A percentile compares a stretch with the other conserved stretches of the same genome.
These are phyloP conservation scores for Drosophila guanche DNA, from an alignment of 1,140 invertebrate genomes.

Conservation along the genomic window DNA sequence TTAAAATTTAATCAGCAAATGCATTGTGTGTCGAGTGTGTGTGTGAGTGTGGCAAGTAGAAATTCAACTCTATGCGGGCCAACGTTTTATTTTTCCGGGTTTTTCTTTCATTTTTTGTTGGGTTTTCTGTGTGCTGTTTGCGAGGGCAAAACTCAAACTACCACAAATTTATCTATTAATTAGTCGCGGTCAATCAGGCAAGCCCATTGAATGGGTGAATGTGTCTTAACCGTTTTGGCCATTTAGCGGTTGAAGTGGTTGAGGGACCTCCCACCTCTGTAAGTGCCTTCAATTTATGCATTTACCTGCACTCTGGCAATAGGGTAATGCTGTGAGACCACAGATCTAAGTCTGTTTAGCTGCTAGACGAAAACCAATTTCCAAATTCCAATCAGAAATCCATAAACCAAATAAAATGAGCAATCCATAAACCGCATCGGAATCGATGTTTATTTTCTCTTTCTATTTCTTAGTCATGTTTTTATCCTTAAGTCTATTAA, in stretches of 20 bases:
- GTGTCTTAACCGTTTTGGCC: constrained; percentile 16
- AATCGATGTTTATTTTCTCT: constrained; percentile 3
- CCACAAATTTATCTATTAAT: constrained; percentile 49
- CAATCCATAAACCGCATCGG: constrained; percentile 32
- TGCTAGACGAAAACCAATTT: constrained; percentile 14
- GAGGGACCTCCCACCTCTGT: neutral
- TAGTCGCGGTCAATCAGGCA: constrained; percentile 50
- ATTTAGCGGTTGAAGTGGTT: constrained; percentile 40
- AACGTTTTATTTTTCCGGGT: neutral
- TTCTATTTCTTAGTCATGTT: constrained; percentile 7
- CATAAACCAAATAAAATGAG: constrained; percentile 23
- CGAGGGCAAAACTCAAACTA: constrained; percentile 26
- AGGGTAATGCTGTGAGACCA: neutral
- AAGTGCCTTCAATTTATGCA: constrained; percentile 7
- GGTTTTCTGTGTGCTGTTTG: neutral
- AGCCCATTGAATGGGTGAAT: constrained; percentile 28
- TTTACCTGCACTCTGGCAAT: neutral
- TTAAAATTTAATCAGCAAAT: constrained; percentile 49
- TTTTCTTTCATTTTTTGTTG: constrained; percentile 7
- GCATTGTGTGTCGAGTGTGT: constrained; percentile 6
- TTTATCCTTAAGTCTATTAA: too few species aligned
- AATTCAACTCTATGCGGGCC: constrained; percentile 52
- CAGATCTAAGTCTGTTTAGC: neutral
- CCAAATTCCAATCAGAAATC: constrained; percentile 6
- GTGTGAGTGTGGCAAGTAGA: constrained; percentile 5